Percentiles rank a stretch among this genome's conserved stretches.
These are phyloP conservation scores for Amiota communis DNA, from an alignment of 2,888 invertebrate genomes.

Conservation along the genomic window DNA sequence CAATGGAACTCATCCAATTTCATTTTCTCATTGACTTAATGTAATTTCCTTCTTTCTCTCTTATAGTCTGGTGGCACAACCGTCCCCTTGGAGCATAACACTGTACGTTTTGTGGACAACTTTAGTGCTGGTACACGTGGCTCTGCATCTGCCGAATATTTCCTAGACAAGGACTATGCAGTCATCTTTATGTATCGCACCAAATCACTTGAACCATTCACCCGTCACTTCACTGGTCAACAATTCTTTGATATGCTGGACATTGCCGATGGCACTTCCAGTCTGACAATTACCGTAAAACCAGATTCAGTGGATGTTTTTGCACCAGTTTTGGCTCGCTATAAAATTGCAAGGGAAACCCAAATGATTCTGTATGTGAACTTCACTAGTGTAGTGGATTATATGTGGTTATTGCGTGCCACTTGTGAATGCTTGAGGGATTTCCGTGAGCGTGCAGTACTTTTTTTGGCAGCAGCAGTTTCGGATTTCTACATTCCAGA, in stretches of 20 bases:
- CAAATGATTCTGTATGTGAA: constrained; percentile 83
- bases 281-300: constrained; percentile 81
- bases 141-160: constrained; percentile 95
- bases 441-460: constrained; percentile 80
- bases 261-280: constrained; percentile 75
- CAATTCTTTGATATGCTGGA: constrained; percentile 87
- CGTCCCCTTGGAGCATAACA: constrained; percentile 96
- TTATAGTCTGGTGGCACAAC: constrained; percentile 94
- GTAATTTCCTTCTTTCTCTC: not conserved
- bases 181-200: constrained; percentile 95
- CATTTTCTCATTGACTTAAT: not conserved
- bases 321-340: constrained; percentile 81
- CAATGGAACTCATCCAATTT: not conserved
- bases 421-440: constrained; percentile 84
- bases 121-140: constrained; percentile 98
- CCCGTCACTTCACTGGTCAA: constrained; percentile 87
- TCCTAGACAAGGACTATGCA: constrained; percentile 88
- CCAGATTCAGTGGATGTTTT: constrained; percentile 83
- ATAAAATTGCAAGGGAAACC: constrained; percentile 85
- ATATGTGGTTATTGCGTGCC: constrained; percentile 90
- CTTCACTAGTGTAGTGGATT: constrained; percentile 91
- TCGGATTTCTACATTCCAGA: constrained; percentile 98
- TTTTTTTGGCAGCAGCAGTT: constrained; percentile 98
- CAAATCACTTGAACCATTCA: constrained; percentile 93
- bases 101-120: constrained; percentile 98